Conservation (phyloP, 2,888 invertebrate genomes). For the Limulus polyphemus region DNA sequence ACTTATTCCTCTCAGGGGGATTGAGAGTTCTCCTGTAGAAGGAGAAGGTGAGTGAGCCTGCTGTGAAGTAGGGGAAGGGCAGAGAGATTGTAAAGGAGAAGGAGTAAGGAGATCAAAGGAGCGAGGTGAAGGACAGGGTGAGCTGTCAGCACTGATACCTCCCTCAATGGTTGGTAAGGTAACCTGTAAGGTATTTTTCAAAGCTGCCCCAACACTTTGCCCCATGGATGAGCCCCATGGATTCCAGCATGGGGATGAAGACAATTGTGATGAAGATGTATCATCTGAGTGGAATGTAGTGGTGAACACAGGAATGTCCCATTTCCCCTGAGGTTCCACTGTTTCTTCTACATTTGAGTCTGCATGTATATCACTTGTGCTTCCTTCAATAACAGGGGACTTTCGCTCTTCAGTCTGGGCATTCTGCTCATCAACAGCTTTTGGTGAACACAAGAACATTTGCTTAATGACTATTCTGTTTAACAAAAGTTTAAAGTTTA, state of each 20-base stretch:
- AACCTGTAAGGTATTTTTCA: slow-evolving; percentile 21
- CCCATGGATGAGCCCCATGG: slow-evolving; percentile 23
- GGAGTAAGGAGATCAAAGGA: slow-evolving; percentile 5
- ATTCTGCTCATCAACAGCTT: slow-evolving; percentile 48
- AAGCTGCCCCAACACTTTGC: slow-evolving; percentile 19
- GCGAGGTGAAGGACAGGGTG: slow-evolving; percentile 21
- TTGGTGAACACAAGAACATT: no score
- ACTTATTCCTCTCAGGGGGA: slow-evolving; percentile 1
- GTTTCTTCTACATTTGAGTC: background rate
- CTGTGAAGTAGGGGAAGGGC: slow-evolving; percentile 39
- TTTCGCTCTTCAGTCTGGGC: slow-evolving; percentile 32
- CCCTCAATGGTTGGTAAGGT: slow-evolving; percentile 22
- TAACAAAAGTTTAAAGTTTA: no score
- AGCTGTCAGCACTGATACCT: slow-evolving; percentile 22
- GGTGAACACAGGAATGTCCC: slow-evolving; percentile 4
- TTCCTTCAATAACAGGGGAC: background rate
- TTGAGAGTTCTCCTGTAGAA: slow-evolving; percentile 5
- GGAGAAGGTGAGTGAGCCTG: slow-evolving; percentile 2
- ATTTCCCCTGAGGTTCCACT: background rate
- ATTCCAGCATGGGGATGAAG: slow-evolving; percentile 12
- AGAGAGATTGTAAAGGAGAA: slow-evolving; percentile 23
- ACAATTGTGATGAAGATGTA: slow-evolving; percentile 9
- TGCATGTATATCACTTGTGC: background rate
- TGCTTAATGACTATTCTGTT: no score
- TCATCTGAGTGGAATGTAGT: slow-evolving; percentile 10